Conservation (phyloP, 2,113 vertebrate genomes). For the Lophochroa leadbeateri region DNA sequence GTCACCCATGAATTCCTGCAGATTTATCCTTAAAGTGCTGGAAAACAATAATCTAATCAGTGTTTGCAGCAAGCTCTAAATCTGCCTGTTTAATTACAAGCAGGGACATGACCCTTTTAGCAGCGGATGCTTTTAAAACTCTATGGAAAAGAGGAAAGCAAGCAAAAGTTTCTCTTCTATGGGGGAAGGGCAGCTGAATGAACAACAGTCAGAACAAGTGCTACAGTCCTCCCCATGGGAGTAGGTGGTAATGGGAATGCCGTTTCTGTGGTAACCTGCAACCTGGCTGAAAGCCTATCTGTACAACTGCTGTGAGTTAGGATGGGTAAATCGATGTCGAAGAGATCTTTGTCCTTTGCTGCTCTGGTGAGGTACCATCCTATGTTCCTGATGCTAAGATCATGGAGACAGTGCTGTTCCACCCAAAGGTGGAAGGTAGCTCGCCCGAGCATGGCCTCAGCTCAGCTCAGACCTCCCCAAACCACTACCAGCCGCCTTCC, state of each 20-base stretch:
- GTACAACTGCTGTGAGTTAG: background rate
- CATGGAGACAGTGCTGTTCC: background rate
- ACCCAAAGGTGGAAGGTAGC: background rate
- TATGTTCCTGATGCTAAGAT: background rate
- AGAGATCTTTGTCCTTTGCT: background rate
- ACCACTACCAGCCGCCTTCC: fast-evolving
- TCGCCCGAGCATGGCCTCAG: background rate
- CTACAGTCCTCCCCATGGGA: background rate
- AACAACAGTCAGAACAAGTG: background rate
- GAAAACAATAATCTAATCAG: background rate
- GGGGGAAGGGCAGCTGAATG: background rate
- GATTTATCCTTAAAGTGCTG: background rate
- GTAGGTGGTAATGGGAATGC: background rate
- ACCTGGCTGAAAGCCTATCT: background rate
- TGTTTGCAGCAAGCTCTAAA: constrained; percentile 3
- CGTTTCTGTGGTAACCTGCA: constrained; percentile 8
- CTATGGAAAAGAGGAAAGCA: background rate
- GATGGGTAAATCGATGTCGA: background rate
- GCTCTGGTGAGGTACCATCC: background rate
- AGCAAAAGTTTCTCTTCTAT: background rate
- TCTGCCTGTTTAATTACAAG: constrained; percentile 1
- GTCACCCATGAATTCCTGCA: background rate
- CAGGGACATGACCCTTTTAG: background rate
- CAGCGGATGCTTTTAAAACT: background rate
- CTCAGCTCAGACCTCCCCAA: background rate